A percentile compares a stretch with the other conserved stretches of the same genome.
Conservation (phyloP, 2,888 invertebrate species). For the Folsomia manolachei region DNA sequence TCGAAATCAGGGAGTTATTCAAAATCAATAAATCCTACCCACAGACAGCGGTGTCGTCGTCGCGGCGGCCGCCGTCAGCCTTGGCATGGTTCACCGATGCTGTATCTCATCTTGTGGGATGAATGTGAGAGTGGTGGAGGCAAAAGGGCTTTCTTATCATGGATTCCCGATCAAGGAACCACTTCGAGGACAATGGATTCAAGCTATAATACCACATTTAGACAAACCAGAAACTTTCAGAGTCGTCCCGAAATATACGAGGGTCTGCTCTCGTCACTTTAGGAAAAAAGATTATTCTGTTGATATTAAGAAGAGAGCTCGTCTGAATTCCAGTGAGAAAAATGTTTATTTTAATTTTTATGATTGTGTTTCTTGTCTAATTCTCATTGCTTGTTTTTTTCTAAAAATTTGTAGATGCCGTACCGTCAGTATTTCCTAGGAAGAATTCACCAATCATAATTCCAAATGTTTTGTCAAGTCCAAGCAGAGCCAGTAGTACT, state of each 20-base stretch:
- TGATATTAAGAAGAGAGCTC: constrained; percentile 49
- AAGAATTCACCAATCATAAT: constrained; percentile 44
- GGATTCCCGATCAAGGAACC: constrained; percentile 48
- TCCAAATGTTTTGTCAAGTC: constrained; percentile 31
- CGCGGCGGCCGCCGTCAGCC: not conserved
- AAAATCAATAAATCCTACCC: no score
- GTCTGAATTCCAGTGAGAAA: constrained; percentile 47
- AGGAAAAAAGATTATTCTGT: constrained; percentile 48
- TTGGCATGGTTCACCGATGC: constrained; percentile 48
- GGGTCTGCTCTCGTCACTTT: constrained; percentile 50
- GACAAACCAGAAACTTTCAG: constrained; percentile 49
- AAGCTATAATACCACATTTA: constrained; percentile 49
- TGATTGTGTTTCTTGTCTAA: not conserved
- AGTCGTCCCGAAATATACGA: constrained; percentile 47
- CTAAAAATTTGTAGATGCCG: no score
- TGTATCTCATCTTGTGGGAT: constrained; percentile 50
- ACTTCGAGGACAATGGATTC: constrained; percentile 47
- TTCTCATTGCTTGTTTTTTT: constrained; percentile 11
- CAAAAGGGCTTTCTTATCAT: constrained; percentile 50
- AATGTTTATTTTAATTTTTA: constrained; percentile 9
- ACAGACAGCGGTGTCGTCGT: not conserved
- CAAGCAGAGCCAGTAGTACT: not conserved
- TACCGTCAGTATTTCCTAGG: constrained; percentile 48
- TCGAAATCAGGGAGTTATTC: no score
- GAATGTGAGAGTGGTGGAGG: constrained; percentile 48